phyloP scores from a whole-genome alignment of 2,888 invertebrate genomes.

The Euzophera pinguis region DNA sequence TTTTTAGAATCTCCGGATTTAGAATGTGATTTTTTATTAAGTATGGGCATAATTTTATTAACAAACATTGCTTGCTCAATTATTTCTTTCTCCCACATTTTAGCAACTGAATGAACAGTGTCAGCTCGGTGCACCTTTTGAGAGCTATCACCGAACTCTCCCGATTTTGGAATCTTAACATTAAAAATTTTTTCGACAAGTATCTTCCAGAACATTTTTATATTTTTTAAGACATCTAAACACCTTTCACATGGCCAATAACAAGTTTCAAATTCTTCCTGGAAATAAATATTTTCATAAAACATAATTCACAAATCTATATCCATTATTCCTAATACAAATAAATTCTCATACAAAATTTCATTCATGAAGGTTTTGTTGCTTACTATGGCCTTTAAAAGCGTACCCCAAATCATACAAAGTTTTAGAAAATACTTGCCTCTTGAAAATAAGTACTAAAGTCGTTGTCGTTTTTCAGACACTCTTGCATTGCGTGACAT shows the following conservation, averaged over 20 bases:
- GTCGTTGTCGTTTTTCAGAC: constrained; percentile 44
- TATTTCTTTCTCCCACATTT: constrained; percentile 57
- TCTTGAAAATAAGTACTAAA: constrained; percentile 61
- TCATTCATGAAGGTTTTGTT: too few species aligned
- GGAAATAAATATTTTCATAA: constrained; percentile 15
- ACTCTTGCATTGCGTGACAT: constrained; percentile 55
- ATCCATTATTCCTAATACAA: background rate
- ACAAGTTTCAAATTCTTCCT: constrained; percentile 68
- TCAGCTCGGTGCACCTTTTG: constrained; percentile 26
- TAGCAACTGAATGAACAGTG: constrained; percentile 46
- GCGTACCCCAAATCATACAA: too few species aligned
- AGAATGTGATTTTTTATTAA: constrained; percentile 20
- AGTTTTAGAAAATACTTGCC: constrained; percentile 32
- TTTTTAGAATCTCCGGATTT: constrained; percentile 6
- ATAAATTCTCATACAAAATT: too few species aligned
- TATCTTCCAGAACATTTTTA: constrained; percentile 70
- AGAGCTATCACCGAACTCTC: constrained; percentile 23
- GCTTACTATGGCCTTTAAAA: too few species aligned
- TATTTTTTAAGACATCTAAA: constrained; percentile 60
- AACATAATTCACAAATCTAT: background rate
- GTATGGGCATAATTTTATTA: constrained; percentile 36
- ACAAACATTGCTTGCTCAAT: constrained; percentile 48
- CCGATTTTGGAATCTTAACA: constrained; percentile 38
- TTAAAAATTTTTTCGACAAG: constrained; percentile 59
- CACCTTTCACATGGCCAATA: constrained; percentile 70